A percentile compares a stretch with the other conserved stretches of the same genome.
Conservation (phyloP, 2,888 invertebrate species). For the Priocnemis perturbator region DNA sequence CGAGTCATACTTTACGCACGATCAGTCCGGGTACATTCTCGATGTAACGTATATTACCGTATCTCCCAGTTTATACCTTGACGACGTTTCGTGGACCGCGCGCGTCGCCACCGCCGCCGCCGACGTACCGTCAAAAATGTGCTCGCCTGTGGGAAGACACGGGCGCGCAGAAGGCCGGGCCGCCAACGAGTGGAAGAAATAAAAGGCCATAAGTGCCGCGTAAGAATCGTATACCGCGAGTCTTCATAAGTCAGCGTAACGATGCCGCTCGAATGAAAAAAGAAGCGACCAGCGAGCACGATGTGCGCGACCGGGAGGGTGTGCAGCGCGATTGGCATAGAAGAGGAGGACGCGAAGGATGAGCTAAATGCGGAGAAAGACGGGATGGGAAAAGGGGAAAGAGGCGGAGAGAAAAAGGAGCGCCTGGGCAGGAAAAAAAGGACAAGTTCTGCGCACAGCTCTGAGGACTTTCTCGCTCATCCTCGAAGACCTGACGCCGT, state of each 20-base stretch:
- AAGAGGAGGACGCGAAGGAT: not conserved
- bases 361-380: not conserved
- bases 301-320: constrained; percentile 16
- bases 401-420: not conserved
- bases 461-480: constrained; percentile 27
- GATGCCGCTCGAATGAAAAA: constrained; percentile 53
- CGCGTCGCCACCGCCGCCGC: too few relatives aligned
- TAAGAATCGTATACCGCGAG: constrained; percentile 50
- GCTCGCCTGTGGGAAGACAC: too few relatives aligned
- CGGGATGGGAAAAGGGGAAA: not conserved
- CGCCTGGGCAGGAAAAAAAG: not conserved
- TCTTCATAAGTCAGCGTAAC: constrained; percentile 56
- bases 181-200: constrained; percentile 40
- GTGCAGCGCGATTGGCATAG: constrained; percentile 8
- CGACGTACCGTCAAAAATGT: too few relatives aligned
- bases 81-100: too few relatives aligned
- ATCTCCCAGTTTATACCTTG: too few relatives aligned
- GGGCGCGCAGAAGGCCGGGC: constrained; percentile 32
- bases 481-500: constrained; percentile 36
- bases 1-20: too few relatives aligned
- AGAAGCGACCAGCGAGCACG: constrained; percentile 18
- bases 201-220: constrained; percentile 43
- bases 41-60: too few relatives aligned
- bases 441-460: not conserved
- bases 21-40: too few relatives aligned